phyloP scores from a whole-genome alignment of 2,113 vertebrate genomes.

The Nothoprocta pentlandii region DNA sequence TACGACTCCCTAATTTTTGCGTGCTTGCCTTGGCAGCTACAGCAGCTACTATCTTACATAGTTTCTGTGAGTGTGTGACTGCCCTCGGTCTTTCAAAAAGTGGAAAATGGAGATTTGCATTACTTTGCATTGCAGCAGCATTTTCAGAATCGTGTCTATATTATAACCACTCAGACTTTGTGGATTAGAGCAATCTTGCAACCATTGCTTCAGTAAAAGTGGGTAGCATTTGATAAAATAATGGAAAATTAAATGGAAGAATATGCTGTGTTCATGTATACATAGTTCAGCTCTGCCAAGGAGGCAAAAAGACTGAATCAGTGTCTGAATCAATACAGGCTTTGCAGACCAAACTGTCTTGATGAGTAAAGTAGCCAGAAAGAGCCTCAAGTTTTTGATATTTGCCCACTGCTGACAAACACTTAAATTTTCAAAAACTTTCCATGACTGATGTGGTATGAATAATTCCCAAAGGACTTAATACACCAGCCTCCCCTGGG shows the following conservation, averaged over 20 bases:
- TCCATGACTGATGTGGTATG: neutral
- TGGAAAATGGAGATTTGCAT: neutral
- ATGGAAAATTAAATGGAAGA: neutral
- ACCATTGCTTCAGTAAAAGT: neutral
- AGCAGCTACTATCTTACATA: neutral
- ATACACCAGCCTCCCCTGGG: neutral
- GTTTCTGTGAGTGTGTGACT: neutral
- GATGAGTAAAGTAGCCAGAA: slow-evolving; percentile 10
- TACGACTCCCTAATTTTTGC: slow-evolving; percentile 2
- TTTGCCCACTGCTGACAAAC: neutral
- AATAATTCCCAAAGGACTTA: slow-evolving; percentile 1
- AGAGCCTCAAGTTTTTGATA: neutral
- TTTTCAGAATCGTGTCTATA: neutral
- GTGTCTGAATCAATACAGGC: slow-evolving; percentile 3
- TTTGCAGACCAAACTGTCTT: slow-evolving; percentile 3
- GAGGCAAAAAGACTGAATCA: neutral
- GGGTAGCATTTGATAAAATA: neutral
- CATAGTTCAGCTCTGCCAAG: neutral
- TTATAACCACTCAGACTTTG: neutral
- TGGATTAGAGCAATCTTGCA: neutral
- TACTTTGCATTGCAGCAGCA: neutral
- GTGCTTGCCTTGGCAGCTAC: neutral
- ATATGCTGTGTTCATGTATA: neutral
- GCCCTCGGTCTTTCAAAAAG: neutral
- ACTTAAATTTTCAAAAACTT: slow-evolving; percentile 34